phyloP scores from a whole-genome alignment of 35 echinoderm and acorn worm species.

The Amphiura filiformis region DNA sequence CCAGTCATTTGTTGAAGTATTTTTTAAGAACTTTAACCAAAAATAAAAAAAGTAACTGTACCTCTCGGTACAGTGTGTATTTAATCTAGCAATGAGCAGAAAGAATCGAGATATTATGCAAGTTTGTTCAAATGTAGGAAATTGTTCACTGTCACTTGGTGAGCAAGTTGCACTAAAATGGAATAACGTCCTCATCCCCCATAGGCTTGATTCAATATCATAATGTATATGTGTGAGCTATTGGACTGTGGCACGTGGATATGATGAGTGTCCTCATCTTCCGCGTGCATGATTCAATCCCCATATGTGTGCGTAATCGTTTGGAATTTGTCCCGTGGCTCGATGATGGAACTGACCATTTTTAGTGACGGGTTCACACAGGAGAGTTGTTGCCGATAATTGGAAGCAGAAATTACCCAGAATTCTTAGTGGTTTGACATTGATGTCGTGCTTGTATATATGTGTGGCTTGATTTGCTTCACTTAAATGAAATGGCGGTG shows the following conservation, averaged over 20 bases:
- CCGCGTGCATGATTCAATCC: neutral
- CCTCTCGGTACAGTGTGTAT: neutral
- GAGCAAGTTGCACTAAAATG: neutral
- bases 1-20: slow-evolving; percentile 1
- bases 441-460: slow-evolving; percentile 7
- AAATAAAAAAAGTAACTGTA: neutral
- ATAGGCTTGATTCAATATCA: neutral
- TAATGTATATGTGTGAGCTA: too few relatives aligned
- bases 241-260: too few relatives aligned
- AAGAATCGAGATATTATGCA: neutral
- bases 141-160: neutral
- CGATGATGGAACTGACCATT: neutral
- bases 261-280: too few relatives aligned
- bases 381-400: slow-evolving; percentile 13
- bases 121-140: neutral
- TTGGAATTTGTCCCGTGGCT: neutral
- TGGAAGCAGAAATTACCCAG: slow-evolving; percentile 13
- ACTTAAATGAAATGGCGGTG: too few relatives aligned
- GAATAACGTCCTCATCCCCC: neutral
- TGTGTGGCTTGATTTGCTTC: neutral
- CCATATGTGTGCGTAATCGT: neutral
- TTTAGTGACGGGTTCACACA: neutral
- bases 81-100: neutral
- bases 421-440: slow-evolving; percentile 3
- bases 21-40: neutral